Evolutionary conservation across 2,797 vertebrate species (phyloP).

Genomic region (Helicolenus hilgendorfi): DNA sequence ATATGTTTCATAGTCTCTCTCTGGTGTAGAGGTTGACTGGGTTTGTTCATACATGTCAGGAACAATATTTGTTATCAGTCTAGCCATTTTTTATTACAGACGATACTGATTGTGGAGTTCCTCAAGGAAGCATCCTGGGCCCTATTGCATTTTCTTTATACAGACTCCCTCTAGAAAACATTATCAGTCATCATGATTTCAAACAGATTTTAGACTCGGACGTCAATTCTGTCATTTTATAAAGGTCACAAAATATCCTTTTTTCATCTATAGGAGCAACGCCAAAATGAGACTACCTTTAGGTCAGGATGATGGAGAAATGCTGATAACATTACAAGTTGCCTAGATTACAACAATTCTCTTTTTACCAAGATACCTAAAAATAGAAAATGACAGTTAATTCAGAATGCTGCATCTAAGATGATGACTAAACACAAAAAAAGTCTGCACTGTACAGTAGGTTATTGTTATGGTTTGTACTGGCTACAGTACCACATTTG

Average conservation of each 20-base stretch:
- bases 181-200: neutral
- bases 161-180: accelerated
- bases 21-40: neutral
- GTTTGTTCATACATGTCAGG: neutral
- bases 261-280: neutral
- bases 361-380: neutral
- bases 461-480: neutral
- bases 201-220: neutral
- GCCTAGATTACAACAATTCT: neutral
- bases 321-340: neutral
- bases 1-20: neutral
- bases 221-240: neutral
- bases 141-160: neutral
- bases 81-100: neutral
- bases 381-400: neutral
- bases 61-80: neutral
- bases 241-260: accelerated
- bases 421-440: neutral
- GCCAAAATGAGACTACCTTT: neutral
- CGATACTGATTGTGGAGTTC: neutral
- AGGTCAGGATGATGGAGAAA: neutral
- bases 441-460: neutral
- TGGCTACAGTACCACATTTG: neutral
- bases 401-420: neutral
- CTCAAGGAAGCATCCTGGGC: neutral